Conservation (phyloP, 2,113 vertebrate species). For the Syngnathoides biaculeatus region DNA sequence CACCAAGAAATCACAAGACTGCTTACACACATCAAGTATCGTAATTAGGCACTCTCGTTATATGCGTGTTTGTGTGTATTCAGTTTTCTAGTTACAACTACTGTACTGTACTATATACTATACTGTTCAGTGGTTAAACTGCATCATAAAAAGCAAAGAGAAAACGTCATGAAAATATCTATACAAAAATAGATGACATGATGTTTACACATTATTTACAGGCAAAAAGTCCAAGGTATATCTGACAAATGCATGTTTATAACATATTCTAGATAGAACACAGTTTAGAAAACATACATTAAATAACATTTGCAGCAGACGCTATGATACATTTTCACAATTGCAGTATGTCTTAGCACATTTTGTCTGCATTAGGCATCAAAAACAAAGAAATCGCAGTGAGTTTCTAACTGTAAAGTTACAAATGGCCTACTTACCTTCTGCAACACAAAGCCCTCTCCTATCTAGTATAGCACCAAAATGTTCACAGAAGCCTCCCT, state of each 20-base stretch:
- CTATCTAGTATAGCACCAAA: not conserved
- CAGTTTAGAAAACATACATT: not conserved
- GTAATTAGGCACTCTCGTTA: not conserved
- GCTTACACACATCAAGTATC: not conserved
- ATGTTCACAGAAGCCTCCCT: not conserved
- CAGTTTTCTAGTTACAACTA: too few relatives aligned
- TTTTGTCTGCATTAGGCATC: not conserved
- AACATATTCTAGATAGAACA: not conserved
- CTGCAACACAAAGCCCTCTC: slow-evolving; percentile 28
- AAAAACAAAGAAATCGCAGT: not conserved
- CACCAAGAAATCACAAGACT: slow-evolving; percentile 28
- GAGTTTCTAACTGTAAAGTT: not conserved
- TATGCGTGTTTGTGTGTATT: not conserved
- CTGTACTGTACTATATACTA: too few relatives aligned
- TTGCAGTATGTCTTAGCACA: not conserved
- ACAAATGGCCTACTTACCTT: slow-evolving; percentile 21
- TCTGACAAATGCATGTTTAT: not conserved
- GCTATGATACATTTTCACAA: not conserved
- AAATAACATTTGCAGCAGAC: not conserved
- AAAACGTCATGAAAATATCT: not conserved
- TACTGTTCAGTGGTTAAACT: not conserved
- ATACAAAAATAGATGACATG: not conserved
- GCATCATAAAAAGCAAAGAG: not conserved
- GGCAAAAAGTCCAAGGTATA: not conserved
- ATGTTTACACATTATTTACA: not conserved